phyloP scores from a whole-genome alignment of 1,140 invertebrate genomes.

The Drosophila micromelanica region DNA sequence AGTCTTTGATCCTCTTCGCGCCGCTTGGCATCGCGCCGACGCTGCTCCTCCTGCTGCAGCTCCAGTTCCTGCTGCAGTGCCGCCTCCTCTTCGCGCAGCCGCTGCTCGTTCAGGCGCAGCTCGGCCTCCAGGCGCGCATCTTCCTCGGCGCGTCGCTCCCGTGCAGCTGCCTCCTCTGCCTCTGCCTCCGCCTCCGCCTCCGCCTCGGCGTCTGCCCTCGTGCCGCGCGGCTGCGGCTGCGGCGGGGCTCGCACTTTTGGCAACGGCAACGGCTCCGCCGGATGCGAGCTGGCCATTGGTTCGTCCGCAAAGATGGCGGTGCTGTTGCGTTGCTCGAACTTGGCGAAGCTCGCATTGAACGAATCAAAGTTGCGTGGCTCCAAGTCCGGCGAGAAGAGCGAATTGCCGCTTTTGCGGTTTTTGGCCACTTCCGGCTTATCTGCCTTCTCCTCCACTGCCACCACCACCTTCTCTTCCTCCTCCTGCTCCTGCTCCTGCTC shows the following conservation, averaged over 20 bases:
- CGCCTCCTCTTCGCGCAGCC: constrained; percentile 65
- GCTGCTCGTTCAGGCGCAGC: constrained; percentile 62
- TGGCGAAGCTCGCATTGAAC: constrained; percentile 67
- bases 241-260: constrained; percentile 38
- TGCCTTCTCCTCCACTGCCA: background rate
- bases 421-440: background rate
- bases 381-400: constrained; percentile 54
- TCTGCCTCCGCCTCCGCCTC: constrained; percentile 17
- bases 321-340: constrained; percentile 72
- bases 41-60: constrained; percentile 58
- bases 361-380: constrained; percentile 66
- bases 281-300: constrained; percentile 5
- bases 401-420: constrained; percentile 11
- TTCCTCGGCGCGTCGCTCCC: constrained; percentile 49
- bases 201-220: constrained; percentile 7
- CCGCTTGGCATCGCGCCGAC: constrained; percentile 63
- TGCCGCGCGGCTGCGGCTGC: constrained; percentile 27
- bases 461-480: background rate
- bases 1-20: constrained; percentile 72
- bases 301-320: constrained; percentile 66
- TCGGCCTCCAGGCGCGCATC: constrained; percentile 67
- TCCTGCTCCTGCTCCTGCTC: too few relatives aligned
- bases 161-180: constrained; percentile 37
- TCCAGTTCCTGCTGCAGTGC: constrained; percentile 57
- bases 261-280: constrained; percentile 3